Evolutionary conservation across 1,140 invertebrate species (phyloP).

Genomic region (Atta colombica): DNA sequence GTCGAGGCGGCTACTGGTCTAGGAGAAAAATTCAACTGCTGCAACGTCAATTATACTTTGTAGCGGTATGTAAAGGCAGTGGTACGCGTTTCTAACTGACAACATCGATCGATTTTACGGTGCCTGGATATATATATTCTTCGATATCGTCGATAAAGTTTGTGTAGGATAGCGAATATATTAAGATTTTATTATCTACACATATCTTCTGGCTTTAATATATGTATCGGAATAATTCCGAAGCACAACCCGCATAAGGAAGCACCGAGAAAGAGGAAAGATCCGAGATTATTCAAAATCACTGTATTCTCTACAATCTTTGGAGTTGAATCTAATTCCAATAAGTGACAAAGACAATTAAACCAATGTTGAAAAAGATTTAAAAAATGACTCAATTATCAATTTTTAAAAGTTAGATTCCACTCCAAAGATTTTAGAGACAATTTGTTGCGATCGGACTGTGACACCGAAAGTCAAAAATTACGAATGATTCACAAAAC

Average conservation of each 20-base stretch:
- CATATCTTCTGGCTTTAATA: not conserved
- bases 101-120: constrained; percentile 9
- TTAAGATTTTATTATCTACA: not conserved
- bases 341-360: too few species aligned
- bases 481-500: constrained; percentile 26
- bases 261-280: not conserved
- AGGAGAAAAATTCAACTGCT: constrained; percentile 39
- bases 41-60: constrained; percentile 46
- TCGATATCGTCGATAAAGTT: not conserved
- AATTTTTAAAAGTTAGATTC: too few species aligned
- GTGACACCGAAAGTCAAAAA: constrained; percentile 11
- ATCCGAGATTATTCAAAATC: not conserved
- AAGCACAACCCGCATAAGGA: not conserved
- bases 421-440: too few species aligned
- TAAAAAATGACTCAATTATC: too few species aligned
- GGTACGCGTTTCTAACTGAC: constrained; percentile 28
- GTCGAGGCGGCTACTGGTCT: constrained; percentile 40
- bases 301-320: not conserved
- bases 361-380: too few species aligned
- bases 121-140: not conserved
- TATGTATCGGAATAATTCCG: constrained; percentile 13
- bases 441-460: constrained; percentile 4
- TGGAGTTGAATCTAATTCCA: too few species aligned
- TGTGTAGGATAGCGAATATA: not conserved
- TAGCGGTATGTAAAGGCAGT: constrained; percentile 25